Evolutionary conservation across 2,797 vertebrate genomes (phyloP), one percentile per base, ranked within the genome.

Genomic region (Xenentodon cancila): DNA sequence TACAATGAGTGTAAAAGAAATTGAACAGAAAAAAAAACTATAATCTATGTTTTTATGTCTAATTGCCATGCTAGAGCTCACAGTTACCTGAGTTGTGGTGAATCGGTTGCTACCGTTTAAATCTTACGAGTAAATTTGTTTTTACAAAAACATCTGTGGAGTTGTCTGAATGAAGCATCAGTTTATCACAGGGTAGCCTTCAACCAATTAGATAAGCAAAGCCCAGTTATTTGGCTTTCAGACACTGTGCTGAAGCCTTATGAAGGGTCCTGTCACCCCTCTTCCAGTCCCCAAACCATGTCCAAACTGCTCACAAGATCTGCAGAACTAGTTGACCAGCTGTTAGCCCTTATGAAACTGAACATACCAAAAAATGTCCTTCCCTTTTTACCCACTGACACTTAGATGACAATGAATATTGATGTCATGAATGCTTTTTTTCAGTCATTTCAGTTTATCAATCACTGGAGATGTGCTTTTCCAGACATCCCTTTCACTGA

Each of bases 51-150:
- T 5, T 60, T 59, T 8, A 51, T 20, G 27, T 22, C 49, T 56
- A 64, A 42, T 66, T 45, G 19, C 44, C 46, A 22, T 9, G 48
- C 62, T 61, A 72, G 44, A 56, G 64, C 42, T 67, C 55, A 65
- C 34, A 53, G 49, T 22, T 12, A 44, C 30, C 18, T 47, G 9
- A 51, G 9, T 9, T 32, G 19, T 30, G 22, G 15, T 1, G 5
- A 46, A 49, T 61, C 32, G 32, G 9, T 30, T 42, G 25, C 25
- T 47, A 4, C 49, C 25, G 32, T 16, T 20, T 16, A 53, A 45
- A 44, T 67, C 25, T 34, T 25, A 3, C 42, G n/a, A 50, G 22
- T 27, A 18, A 16, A 27, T 52, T 32, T 52, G 27, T 22, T 32
- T 9, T n/a, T 30, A 32, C 50, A 5, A 27, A 52, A 52, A 52